phyloP scores from a whole-genome alignment of 2,113 vertebrate species.

The Casuarius casuarius region DNA sequence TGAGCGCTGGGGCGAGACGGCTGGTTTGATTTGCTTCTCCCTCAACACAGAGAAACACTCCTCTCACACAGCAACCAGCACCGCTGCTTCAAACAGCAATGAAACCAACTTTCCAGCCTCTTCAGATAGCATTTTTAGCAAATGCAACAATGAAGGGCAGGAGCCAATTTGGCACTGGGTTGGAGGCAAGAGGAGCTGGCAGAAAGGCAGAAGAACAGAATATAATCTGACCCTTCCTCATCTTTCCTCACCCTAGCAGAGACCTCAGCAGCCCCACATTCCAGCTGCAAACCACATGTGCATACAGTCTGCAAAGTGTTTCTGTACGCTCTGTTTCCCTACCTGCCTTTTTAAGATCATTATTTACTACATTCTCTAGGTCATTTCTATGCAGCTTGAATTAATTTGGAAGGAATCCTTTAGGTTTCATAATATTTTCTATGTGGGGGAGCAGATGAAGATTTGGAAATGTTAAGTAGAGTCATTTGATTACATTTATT shows the following conservation, averaged over 20 bases:
- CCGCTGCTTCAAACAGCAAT: neutral
- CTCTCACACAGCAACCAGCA: neutral
- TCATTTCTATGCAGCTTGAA: neutral
- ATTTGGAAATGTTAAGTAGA: neutral
- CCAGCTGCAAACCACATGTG: neutral
- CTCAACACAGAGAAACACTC: neutral
- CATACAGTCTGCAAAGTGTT: neutral
- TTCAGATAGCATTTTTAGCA: conserved; percentile 3
- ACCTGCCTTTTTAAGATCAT: neutral
- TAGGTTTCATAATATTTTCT: neutral
- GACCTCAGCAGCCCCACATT: neutral
- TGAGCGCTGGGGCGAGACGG: neutral
- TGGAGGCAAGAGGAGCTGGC: neutral
- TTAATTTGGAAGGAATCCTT: neutral
- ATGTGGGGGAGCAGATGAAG: neutral
- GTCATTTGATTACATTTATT: neutral
- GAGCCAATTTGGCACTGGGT: neutral
- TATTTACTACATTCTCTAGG: neutral
- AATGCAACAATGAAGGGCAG: neutral
- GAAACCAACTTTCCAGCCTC: neutral
- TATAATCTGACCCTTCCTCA: neutral
- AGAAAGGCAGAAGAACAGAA: neutral
- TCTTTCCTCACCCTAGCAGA: neutral
- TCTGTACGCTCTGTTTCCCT: neutral
- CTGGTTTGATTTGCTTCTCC: neutral